A percentile compares a stretch with the other conserved stretches of the same genome.
Conservation (phyloP, 1,140 invertebrate species). For the Ctenoplectra terminalis region DNA sequence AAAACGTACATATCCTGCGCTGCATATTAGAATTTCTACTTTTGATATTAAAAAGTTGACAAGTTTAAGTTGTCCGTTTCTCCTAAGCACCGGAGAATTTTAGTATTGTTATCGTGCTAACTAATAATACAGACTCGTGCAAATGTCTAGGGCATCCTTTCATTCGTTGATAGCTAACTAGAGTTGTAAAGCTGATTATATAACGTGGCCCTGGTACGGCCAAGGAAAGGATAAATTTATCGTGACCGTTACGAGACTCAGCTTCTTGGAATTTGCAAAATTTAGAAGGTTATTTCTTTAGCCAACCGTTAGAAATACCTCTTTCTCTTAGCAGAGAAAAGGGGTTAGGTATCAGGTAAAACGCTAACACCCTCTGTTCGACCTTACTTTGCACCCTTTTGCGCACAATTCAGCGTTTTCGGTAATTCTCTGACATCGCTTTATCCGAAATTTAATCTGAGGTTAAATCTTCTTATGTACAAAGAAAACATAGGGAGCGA, state of each 20-base stretch:
- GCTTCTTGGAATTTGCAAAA: slow-evolving; percentile 70
- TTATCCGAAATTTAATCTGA: slow-evolving; percentile 60
- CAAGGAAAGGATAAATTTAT: slow-evolving; percentile 59
- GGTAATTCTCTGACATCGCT: slow-evolving; percentile 29
- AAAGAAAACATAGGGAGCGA: not conserved
- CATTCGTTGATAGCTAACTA: slow-evolving; percentile 58
- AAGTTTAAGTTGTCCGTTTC: too few species aligned
- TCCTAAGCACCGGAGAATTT: too few species aligned
- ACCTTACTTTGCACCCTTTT: slow-evolving; percentile 29
- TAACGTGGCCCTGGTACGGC: slow-evolving; percentile 16
- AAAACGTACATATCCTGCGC: too few species aligned
- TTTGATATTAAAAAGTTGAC: too few species aligned
- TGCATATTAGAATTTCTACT: too few species aligned
- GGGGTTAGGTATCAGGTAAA: slow-evolving; percentile 39
- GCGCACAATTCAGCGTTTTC: not conserved
- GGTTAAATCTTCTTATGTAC: slow-evolving; percentile 31
- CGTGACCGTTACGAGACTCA: slow-evolving; percentile 56
- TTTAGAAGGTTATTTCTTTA: slow-evolving; percentile 64
- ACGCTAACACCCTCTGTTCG: slow-evolving; percentile 42
- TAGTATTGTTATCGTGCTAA: not conserved
- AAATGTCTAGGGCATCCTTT: slow-evolving; percentile 32
- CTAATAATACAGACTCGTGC: not conserved
- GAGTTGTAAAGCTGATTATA: slow-evolving; percentile 30
- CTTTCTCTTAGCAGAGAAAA: not conserved
- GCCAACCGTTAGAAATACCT: slow-evolving; percentile 12